phyloP scores from a whole-genome alignment of 2,113 vertebrate species.

The Hyaena hyaena region DNA sequence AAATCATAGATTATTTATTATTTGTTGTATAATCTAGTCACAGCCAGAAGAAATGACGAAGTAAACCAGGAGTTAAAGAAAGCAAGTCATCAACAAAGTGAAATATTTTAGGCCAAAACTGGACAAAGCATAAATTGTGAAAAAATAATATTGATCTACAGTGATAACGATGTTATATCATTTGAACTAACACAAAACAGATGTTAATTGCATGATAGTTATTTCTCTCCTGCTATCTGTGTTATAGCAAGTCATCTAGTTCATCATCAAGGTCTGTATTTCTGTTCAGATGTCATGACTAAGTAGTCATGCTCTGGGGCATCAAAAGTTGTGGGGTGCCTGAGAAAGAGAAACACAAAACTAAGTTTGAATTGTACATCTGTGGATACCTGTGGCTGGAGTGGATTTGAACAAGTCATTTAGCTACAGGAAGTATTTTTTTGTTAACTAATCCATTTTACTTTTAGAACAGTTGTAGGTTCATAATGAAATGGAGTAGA shows the following conservation, averaged over 20 bases:
- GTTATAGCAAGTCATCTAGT: background rate
- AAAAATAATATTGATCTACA: background rate
- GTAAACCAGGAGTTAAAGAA: background rate
- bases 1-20: background rate
- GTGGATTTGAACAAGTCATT: background rate
- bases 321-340: background rate
- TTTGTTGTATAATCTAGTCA: background rate
- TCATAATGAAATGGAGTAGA: background rate
- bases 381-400: background rate
- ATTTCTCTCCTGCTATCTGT: background rate
- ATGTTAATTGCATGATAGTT: background rate
- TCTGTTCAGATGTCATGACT: background rate
- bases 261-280: background rate
- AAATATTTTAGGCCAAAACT: constrained; percentile 7
- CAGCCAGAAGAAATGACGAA: background rate
- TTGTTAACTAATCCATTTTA: background rate
- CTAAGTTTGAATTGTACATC: background rate
- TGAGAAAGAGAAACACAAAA: background rate
- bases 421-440: background rate
- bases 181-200: background rate
- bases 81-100: background rate
- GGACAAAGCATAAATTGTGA: background rate
- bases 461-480: background rate
- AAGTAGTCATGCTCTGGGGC: background rate
- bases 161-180: background rate